Base-by-base conservation (phyloP, 2,797 vertebrate genomes). In the Liasis olivaceus region DNA sequence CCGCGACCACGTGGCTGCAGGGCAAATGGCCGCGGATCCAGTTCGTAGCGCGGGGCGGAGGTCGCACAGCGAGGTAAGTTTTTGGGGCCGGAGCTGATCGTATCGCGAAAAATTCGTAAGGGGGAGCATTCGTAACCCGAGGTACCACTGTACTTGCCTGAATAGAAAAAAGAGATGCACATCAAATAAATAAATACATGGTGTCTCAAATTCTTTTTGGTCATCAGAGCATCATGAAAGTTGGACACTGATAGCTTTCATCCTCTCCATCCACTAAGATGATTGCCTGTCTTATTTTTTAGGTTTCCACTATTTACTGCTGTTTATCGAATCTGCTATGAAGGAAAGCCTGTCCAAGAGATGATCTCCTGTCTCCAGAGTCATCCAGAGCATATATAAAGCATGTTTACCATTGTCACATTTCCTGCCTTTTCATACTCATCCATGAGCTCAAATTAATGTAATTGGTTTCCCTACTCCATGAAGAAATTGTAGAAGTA, bases 241-340 rank as follows among this genome's bases (percentile, higher is more conserved):
- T 36, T 51, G 64, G 28, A 7, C 26, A 28, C 9, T 91, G 66
- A 51, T 5, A 56, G 85, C 6, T 87, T 88, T 87, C 66, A 0
- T 63, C 1, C 7, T 89, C 14, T 8, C 5, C 9, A 3, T 36
- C 90, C 92, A 84, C 66, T 51, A 94, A 93, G 47, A 85, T 24
- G 12, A 84, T 91, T 93, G 3, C 91, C 93, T 62, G 96, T 88
- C 89, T 87, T 87, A 0, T n/a, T 94, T 54, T 90, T 95, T 89
- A 99, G 99, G 97, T 99, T 99, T 91, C 99, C 99, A 0, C 96
- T 99, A 31, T 99, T 99, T 90, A 98, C 98, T 0, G 98, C 98
- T 0, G 98, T 99, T 31, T 98, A 99, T 96, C 98, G 98, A 96
- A 99, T 99, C 96, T 99, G 98, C 96, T 99, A 98, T 0, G 98